Conservation (phyloP, 2,888 invertebrate genomes). For the Aphodius granarius region DNA sequence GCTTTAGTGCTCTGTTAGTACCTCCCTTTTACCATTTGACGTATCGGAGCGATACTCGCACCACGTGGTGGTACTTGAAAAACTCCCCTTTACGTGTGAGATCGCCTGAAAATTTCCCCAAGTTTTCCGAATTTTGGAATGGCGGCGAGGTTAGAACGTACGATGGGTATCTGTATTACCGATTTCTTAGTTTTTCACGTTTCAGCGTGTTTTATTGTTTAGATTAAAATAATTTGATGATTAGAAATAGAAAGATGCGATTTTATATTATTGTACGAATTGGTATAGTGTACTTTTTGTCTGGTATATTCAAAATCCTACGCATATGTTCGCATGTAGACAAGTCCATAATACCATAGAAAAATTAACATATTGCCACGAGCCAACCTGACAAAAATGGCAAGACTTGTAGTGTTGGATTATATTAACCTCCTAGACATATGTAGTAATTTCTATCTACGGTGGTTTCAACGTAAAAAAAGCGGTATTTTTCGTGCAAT, state of each 20-base stretch:
- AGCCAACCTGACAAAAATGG: not conserved
- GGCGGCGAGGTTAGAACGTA: slow-evolving; percentile 14
- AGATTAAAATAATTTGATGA: not conserved
- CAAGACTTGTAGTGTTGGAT: not conserved
- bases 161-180: not conserved
- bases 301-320: too few species aligned
- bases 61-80: slow-evolving; percentile 38
- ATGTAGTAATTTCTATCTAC: too few species aligned
- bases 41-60: slow-evolving; percentile 25
- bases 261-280: too few species aligned
- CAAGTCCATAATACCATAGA: not conserved
- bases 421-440: not conserved
- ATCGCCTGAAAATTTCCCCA: slow-evolving; percentile 22
- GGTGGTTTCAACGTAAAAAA: too few species aligned
- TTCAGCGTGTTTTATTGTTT: not conserved
- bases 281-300: slow-evolving; percentile 1
- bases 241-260: too few species aligned
- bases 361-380: not conserved
- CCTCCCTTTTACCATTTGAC: slow-evolving; percentile 60
- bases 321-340: not conserved
- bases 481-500: too few species aligned
- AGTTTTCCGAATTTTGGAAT: slow-evolving; percentile 16
- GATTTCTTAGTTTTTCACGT: not conserved
- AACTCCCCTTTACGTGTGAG: slow-evolving; percentile 37
- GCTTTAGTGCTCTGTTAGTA: slow-evolving; percentile 80